Base-by-base conservation (phyloP, 1,140 invertebrate species). In the Thalassaphorura encarpata region DNA sequence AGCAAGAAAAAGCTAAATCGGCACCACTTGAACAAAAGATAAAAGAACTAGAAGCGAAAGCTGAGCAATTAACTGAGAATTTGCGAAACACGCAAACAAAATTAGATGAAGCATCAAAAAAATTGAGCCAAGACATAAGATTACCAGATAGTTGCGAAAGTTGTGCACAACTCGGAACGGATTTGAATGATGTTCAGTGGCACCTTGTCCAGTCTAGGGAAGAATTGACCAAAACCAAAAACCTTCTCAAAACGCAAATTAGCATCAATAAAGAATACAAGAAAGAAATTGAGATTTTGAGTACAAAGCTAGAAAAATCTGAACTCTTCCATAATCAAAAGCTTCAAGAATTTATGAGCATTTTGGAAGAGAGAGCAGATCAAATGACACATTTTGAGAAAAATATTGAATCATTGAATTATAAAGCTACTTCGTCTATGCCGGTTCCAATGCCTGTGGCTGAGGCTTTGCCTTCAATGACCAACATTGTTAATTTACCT, bases 321-420 rank as follows among this genome's bases (percentile, higher is more conserved):
- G 60, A 61, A n/a, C 16, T 31, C 18, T 42, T 61, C 40, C 60
- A 61, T 43, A 31, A 51, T 31, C 39, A 51, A 23, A 40, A 57
- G 11, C 21, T 56, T 2, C 33, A 57, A 27, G 54, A 61, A 42
- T 40, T 61, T 31, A 36, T 61, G 39, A 48, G 53, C 26, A 28
- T 42, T 3, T 40, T 53, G 31, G 49, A 56, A 26, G 39, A 49
- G 16, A n/a, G 49, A n/a, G 26, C 50, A 16, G 39, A 39, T 3
- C 48, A 57, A 56, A 53, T 61, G 50, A 8, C 18, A n/a, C 24
- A 23, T 11, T 23, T 61, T 19, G 54, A 61, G 49, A 28, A 45
- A 24, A 56, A 43, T n/a, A 31, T 61, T 11, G 60, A 54, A 24
- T 13, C 23, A 8, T 48, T 24, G 16, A 24, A 48, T 13, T 11